Evolutionary conservation across 2,113 vertebrate species (phyloP).

Genomic region (Trichomycterus rosablanca): DNA sequence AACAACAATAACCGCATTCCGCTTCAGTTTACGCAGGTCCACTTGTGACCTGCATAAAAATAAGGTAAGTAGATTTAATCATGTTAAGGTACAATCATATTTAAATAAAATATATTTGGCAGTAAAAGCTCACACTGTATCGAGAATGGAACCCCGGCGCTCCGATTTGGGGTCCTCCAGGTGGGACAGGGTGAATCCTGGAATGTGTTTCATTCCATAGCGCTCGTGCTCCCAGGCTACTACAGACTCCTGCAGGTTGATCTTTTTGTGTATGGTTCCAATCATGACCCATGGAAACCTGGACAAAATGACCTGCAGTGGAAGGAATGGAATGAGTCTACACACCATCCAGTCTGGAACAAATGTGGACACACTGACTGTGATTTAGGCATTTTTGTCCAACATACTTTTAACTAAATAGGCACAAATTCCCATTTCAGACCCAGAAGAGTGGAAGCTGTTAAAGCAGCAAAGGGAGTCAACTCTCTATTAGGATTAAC

Average conservation of each 20-base stretch:
- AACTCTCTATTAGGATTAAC: too few species aligned
- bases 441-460: neutral
- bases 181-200: slow-evolving; percentile 69
- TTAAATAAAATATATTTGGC: too few species aligned
- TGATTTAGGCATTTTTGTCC: too few species aligned
- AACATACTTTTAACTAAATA: neutral
- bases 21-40: slow-evolving; percentile 66
- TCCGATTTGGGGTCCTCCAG: slow-evolving; percentile 65
- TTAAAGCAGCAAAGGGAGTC: too few species aligned
- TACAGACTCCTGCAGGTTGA: slow-evolving; percentile 66
- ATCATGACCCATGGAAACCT: slow-evolving; percentile 66
- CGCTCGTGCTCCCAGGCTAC: slow-evolving; percentile 74
- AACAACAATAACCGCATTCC: slow-evolving; percentile 65
- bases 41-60: slow-evolving; percentile 57
- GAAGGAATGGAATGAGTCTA: too few species aligned
- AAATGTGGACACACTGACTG: too few species aligned
- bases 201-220: slow-evolving; percentile 66
- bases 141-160: slow-evolving; percentile 63
- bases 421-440: neutral
- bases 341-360: too few species aligned
- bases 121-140: slow-evolving; percentile 57
- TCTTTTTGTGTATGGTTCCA: slow-evolving; percentile 71
- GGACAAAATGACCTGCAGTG: slow-evolving; percentile 60
- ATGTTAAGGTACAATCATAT: too few species aligned
- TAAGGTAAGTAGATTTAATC: neutral